phyloP scores from a whole-genome alignment of 1,140 invertebrate species.

The Stegodyphus dumicola region DNA sequence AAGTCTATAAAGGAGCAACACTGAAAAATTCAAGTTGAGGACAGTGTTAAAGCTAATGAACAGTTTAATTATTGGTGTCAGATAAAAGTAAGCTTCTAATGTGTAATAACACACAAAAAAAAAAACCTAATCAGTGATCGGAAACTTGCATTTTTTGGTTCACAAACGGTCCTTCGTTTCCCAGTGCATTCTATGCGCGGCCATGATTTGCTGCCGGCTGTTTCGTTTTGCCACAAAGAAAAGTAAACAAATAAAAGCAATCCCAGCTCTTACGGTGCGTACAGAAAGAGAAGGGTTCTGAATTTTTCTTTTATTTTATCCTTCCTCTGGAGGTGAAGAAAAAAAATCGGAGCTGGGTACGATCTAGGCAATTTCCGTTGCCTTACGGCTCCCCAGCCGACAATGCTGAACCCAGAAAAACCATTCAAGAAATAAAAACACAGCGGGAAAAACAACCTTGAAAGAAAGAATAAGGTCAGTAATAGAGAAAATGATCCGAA shows the following conservation, averaged over 20 bases:
- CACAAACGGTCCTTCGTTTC: background rate
- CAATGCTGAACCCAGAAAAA: conserved; percentile 45
- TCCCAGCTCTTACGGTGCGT: background rate
- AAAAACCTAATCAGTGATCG: background rate
- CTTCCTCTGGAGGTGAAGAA: background rate
- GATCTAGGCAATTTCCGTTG: conserved; percentile 47
- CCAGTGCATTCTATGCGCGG: background rate
- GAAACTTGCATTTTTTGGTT: background rate
- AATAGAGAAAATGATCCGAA: conserved; percentile 60
- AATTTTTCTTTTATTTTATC: background rate
- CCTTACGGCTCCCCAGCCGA: conserved; percentile 48
- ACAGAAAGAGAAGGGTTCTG: background rate
- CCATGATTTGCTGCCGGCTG: background rate
- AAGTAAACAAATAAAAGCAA: background rate
- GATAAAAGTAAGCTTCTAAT: no score
- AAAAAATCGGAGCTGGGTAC: conserved; percentile 6
- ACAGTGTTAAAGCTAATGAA: no score
- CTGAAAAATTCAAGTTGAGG: no score
- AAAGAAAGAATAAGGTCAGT: conserved; percentile 55
- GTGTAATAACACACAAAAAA: no score
- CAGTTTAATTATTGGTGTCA: no score
- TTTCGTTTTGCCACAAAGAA: conserved; percentile 1
- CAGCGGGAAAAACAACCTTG: conserved; percentile 43
- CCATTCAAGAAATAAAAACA: conserved; percentile 26
- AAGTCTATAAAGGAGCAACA: no score